Conservation (phyloP, 2,888 invertebrate genomes). For the Drosophila sordidapex region DNA sequence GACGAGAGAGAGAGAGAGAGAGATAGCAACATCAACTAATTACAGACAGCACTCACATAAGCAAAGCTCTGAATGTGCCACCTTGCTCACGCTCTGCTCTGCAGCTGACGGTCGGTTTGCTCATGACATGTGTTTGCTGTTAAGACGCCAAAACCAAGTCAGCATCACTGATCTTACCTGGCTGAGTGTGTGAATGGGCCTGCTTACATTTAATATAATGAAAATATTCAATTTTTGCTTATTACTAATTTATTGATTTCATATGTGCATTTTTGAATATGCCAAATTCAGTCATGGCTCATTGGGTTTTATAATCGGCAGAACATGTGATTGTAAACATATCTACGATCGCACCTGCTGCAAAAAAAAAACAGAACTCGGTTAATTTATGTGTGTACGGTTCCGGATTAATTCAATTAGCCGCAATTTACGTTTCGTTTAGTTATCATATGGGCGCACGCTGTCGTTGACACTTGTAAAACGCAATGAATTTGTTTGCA, state of each 20-base stretch:
- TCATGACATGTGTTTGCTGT: constrained; percentile 69
- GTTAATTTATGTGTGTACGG: constrained; percentile 25
- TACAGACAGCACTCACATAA: constrained; percentile 20
- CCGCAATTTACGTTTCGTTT: constrained; percentile 76
- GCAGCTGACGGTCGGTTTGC: constrained; percentile 13
- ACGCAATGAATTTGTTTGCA: constrained; percentile 74
- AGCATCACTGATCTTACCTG: constrained; percentile 18
- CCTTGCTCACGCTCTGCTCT: constrained; percentile 5
- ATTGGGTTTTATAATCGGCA: neutral
- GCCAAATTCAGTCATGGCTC: neutral
- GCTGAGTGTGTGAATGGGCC: neutral
- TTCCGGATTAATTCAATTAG: constrained; percentile 70
- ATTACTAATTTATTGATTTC: neutral
- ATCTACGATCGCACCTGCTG: constrained; percentile 26
- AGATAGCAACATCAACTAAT: constrained; percentile 31
- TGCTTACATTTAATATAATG: neutral
- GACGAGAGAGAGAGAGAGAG: constrained; percentile 16
- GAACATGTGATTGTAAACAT: constrained; percentile 66
- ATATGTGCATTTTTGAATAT: neutral
- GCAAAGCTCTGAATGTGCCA: constrained; percentile 25
- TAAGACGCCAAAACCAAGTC: constrained; percentile 44
- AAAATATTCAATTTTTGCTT: neutral
- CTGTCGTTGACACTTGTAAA: constrained; percentile 75
- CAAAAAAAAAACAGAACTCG: neutral
- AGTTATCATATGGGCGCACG: constrained; percentile 69